phyloP scores from a whole-genome alignment of 2,113 vertebrate species.

The Phyllostomus discolor region DNA sequence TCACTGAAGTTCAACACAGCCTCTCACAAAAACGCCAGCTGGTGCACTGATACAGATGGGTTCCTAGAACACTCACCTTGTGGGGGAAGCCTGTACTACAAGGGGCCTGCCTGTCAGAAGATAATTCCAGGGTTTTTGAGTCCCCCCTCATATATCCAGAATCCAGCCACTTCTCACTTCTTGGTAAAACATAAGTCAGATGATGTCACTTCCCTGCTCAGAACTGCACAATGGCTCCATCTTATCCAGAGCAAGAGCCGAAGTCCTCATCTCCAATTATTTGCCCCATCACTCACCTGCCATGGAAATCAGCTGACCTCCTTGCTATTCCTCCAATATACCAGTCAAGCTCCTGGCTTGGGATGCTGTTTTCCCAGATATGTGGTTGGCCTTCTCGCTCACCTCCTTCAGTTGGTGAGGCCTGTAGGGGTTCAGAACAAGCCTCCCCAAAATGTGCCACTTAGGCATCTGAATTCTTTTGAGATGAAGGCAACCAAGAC shows the following conservation, averaged over 20 bases:
- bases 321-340: neutral
- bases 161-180: neutral
- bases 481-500: neutral
- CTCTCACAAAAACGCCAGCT: too few species aligned
- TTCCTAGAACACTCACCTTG: too few species aligned
- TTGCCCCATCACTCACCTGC: neutral
- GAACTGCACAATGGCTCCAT: neutral
- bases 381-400: neutral
- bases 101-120: too few species aligned
- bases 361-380: neutral
- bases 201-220: neutral
- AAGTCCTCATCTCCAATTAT: neutral
- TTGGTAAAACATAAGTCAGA: neutral
- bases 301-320: neutral
- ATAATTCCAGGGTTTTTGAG: too few species aligned
- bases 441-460: neutral
- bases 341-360: neutral
- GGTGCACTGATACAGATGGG: too few species aligned
- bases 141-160: neutral
- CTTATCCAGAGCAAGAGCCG: neutral
- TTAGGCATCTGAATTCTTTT: neutral
- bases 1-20: too few species aligned
- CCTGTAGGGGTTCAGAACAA: neutral
- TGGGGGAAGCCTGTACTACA: too few species aligned
- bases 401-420: neutral